Conservation (phyloP, 2,888 invertebrate genomes). For the Eudasyphora cyanicolor region DNA sequence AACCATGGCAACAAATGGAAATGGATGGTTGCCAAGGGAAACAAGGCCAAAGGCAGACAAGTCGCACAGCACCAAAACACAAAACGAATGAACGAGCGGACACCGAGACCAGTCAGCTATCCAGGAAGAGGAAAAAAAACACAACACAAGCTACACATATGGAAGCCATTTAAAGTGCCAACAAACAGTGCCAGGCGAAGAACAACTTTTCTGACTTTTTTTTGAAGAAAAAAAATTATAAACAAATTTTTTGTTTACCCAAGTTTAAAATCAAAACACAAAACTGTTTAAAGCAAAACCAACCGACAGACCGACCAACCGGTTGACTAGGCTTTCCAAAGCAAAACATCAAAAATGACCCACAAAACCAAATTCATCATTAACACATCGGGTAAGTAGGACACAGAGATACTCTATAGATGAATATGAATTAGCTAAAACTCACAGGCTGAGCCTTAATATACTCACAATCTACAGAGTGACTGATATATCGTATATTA, state of each 20-base stretch:
- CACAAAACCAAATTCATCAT: conserved; percentile 78
- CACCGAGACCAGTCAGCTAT: neutral
- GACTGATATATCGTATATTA: too few relatives aligned
- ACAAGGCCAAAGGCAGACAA: conserved; percentile 47
- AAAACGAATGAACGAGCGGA: too few relatives aligned
- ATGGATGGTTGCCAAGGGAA: conserved; percentile 52
- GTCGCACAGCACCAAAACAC: conserved; percentile 48
- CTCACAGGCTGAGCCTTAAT: too few relatives aligned
- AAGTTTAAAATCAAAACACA: neutral
- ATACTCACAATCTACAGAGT: too few relatives aligned
- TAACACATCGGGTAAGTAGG: conserved; percentile 79
- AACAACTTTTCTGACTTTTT: conserved; percentile 1
- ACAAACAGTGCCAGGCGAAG: conserved; percentile 32
- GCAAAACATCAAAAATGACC: conserved; percentile 60
- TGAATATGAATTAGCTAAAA: too few relatives aligned
- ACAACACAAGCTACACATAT: conserved; percentile 27
- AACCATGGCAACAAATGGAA: conserved; percentile 60
- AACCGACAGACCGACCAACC: too few relatives aligned
- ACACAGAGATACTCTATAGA: neutral
- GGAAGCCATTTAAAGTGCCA: conserved; percentile 26
- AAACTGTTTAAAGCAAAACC: conserved; percentile 5
- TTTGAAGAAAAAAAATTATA: too few relatives aligned
- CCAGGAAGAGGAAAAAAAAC: conserved; percentile 32
- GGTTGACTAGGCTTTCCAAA: neutral
- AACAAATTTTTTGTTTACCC: too few relatives aligned